A percentile compares a stretch with the other conserved stretches of the same genome.
phyloP scores from a whole-genome alignment of 2,888 invertebrate genomes.

The Cenopis cana region DNA sequence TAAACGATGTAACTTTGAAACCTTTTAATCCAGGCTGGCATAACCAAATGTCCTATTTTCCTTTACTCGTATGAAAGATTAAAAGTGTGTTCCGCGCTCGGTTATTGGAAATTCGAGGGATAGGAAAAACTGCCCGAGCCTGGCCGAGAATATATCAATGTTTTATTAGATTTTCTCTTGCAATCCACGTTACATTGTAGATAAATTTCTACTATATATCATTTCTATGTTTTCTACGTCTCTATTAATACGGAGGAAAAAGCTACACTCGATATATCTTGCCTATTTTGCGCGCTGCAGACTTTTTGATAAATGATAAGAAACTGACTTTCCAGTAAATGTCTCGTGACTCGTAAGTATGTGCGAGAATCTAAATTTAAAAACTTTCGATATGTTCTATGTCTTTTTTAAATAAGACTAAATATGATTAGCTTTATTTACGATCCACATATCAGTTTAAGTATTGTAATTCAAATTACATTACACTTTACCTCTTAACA shows the following conservation, averaged over 20 bases:
- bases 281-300: not conserved
- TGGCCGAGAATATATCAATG: slow-evolving; percentile 28
- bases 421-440: no score
- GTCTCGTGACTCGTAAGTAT: not conserved
- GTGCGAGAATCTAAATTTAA: not conserved
- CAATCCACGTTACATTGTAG: slow-evolving; percentile 6
- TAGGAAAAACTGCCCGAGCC: slow-evolving; percentile 21
- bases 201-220: slow-evolving; percentile 25
- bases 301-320: slow-evolving; percentile 1
- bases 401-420: no score
- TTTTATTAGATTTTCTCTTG: slow-evolving; percentile 33
- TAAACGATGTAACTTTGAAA: slow-evolving; percentile 7
- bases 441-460: no score
- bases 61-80: slow-evolving; percentile 19
- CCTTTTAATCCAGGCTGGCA: not conserved
- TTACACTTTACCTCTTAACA: not conserved
- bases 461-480: no score
- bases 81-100: slow-evolving; percentile 20
- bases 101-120: slow-evolving; percentile 33
- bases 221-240: slow-evolving; percentile 1
- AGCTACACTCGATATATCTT: not conserved
- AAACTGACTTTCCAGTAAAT: not conserved
- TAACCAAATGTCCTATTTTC: slow-evolving; percentile 21
- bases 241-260: slow-evolving; percentile 14
- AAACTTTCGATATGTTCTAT: not conserved